Conservation (phyloP, 2,113 vertebrate genomes). For the Octodon degus region DNA sequence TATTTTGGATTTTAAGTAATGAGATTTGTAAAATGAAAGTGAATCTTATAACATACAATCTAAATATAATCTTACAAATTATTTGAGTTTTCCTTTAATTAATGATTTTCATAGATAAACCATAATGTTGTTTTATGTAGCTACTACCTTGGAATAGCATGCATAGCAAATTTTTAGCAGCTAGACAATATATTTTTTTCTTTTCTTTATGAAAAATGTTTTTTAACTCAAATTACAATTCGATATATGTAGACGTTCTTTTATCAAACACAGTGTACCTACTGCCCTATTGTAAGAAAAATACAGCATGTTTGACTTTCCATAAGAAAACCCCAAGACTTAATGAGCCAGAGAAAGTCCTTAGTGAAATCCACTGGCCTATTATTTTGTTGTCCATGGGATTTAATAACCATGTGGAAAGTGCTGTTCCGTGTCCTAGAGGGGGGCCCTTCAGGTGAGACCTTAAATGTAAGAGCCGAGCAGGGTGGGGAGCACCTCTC, state of each 20-base stretch:
- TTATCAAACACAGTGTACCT: conserved; percentile 64
- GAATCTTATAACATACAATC: neutral
- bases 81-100: neutral
- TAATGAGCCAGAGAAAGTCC: conserved; percentile 79
- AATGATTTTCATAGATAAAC: neutral
- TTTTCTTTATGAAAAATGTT: conserved; percentile 60
- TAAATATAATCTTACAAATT: neutral
- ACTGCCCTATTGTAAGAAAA: conserved; percentile 79
- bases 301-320: conserved; percentile 73
- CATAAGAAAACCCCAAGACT: conserved; percentile 77
- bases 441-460: conserved; percentile 64
- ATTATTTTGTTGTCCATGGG: conserved; percentile 79
- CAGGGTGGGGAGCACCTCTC: conserved; percentile 54
- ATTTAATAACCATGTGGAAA: conserved; percentile 78
- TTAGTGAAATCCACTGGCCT: conserved; percentile 72
- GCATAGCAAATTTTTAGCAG: conserved; percentile 27
- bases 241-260: conserved; percentile 64
- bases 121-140: neutral
- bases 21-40: conserved; percentile 7
- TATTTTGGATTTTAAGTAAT: neutral
- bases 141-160: neutral
- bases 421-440: conserved; percentile 64
- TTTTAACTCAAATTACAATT: conserved; percentile 70
- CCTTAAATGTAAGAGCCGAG: conserved; percentile 72
- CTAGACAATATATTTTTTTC: conserved; percentile 56